These are phyloP conservation scores for Mixornis gularis DNA, from an alignment of 2,113 vertebrate species.

Conservation along the genomic window DNA sequence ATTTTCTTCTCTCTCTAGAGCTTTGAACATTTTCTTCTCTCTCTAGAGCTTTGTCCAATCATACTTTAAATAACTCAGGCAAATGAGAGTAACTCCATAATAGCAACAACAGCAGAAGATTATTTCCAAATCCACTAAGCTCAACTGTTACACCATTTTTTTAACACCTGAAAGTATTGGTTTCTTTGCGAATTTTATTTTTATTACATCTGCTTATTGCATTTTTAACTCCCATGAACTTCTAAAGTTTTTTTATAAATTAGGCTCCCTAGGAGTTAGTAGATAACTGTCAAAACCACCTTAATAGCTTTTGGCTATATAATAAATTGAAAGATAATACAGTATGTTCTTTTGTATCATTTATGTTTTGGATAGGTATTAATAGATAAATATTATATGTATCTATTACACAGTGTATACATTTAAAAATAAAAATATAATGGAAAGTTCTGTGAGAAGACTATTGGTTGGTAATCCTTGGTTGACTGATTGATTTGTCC, in stretches of 20 bases:
- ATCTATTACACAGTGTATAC: not conserved
- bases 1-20: not conserved
- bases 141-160: not conserved
- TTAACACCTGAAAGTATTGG: not conserved
- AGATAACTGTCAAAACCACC: not conserved
- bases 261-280: not conserved
- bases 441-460: not conserved
- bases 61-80: not conserved
- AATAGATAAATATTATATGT: not conserved
- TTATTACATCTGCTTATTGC: not conserved
- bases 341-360: not conserved
- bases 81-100: not conserved
- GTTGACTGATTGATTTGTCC: constrained; percentile 24
- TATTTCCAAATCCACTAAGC: not conserved
- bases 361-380: not conserved
- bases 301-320: not conserved
- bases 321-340: not conserved
- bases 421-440: not conserved
- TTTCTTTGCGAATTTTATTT: not conserved
- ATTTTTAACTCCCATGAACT: not conserved
- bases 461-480: not conserved
- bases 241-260: not conserved
- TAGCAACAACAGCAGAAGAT: not conserved
- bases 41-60: not conserved
- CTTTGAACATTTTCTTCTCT: not conserved